Evolutionary conservation across 2,888 invertebrate species (phyloP), one percentile per base, ranked within the genome.

Genomic region (Palloptera scutellata): DNA sequence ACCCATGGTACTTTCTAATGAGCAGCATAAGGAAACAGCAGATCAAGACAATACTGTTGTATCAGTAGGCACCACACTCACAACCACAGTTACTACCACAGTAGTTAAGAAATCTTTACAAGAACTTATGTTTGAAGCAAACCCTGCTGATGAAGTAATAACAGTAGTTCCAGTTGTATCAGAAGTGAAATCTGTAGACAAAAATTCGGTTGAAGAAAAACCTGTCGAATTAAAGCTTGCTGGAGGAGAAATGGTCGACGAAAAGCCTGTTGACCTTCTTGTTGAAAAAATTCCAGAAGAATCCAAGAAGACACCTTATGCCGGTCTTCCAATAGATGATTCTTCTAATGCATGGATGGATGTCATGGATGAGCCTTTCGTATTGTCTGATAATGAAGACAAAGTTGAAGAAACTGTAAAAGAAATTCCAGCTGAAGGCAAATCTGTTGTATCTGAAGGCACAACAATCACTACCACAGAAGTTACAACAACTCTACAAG

Each of bases 261-360:
- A 55, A 62, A 60, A n/a, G 65, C 66, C 64, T 9, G 19, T 43
- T 3, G 60, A 55, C n/a, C n/a, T n/a, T n/a, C n/a, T n/a, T n/a
- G n/a, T n/a, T 11, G 61, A 48, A 59, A 11, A 20, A 54, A 48
- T 13, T 6, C 19, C 15, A 20, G 60, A 67, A 63, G 68, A 72
- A 60, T 70, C 74, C 0, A 76, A 76, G 59, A 80, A 78, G 67
- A 63, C 71, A 52, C 77, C 72, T 4, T 78, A 78, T 70, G 77
- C 76, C 58, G 81, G 79, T 52, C 73, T 81, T 54, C 79, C 81
- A 19, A 74, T 79, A 52, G 81, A 82, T 65, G 78, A 81, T 20
- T 73, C 79, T 1, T 70, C 79, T 42, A 77, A 72, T 61, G 66
- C 78, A 1, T 83, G 83, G 78, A 76, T 84, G 74, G 68, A 75